Base-by-base conservation (phyloP, 2,113 vertebrate species). In the Pseudorasbora parva region DNA sequence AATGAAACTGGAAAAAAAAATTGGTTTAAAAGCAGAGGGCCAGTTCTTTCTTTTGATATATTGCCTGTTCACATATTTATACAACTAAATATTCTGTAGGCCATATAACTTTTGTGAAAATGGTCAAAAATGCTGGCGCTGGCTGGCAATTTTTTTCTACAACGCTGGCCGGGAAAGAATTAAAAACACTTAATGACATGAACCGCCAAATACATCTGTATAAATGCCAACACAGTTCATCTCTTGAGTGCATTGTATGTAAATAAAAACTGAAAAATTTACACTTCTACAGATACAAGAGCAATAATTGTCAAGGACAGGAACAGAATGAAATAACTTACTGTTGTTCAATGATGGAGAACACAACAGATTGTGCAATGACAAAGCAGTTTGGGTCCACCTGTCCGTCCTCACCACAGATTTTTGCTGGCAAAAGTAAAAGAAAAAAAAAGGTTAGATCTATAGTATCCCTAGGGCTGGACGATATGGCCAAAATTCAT, bases 331-430 rank as follows among this genome's bases (percentile, higher is more conserved):
- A 86, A 86, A 33, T 62, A 27, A 97, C 98, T 96, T 89, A 99
- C 98, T 98, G 96, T 93, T 98, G 95, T 66, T 99, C 98, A 95
- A 98, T 94, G 89, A 97, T 95, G 87, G 88, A 87, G 81, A 97
- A 95, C 84, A 97, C 96, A 37, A 97, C 90, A 8, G 95, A 94
- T 94, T 99, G 98, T 49, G 98, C 97, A 81, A 94, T 94, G 86
- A 99, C 92, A 23, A 99, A 99, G 91, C 98, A 98, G 93, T 99
- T 99, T 14, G 98, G 98, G 89, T 99, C 96, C 93, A 99, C 98
- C 88, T 99, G 96, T 79, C 98, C 98, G 7, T 99, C 98, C 91
- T 99, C 98, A 47, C 98, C 98, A 88, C 98, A 99, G 80, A 99
- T 99, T 88, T 98, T 99, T 79, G 98, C 98, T 99, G 91, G 87